Evolutionary conservation across 2,113 vertebrate species (phyloP), one percentile per base, ranked within the genome.

Genomic region (Spilogale gracilis): DNA sequence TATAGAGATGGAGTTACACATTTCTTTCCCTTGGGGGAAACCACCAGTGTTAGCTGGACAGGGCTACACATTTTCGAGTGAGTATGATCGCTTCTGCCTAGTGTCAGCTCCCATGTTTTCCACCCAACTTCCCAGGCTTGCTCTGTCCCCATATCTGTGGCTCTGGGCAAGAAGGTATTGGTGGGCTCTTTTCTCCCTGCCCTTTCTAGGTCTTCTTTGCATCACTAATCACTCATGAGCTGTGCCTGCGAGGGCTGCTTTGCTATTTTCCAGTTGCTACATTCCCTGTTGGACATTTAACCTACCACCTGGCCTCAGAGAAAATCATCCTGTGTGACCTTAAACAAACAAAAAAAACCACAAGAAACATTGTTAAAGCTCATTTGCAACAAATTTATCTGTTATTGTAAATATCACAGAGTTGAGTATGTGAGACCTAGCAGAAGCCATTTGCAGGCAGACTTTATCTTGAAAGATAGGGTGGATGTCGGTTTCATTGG

Each of bases 381-480:
- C 48, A 54, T 76, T 50, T 76, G 5, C 23, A 88, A 30, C 6
- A 17, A 32, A 88, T 18, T 54, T 89, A 63, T 30, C 86, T 84
- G 27, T 45, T 73, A 30, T 5, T 88, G 30, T 54, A 95, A 94
- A 45, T 27, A 56, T 63, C 61, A 83, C 69, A 50, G 27, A 92
- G 32, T 25, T 11, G 23, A 58, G 16, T 3, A 14, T 11, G 14
- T 3, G 18, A 14, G 9, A 83, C 13, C 7, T 7, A 21, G 30
- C 78, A 93, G 69, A 76, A 85, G 45, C 30, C 0, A 0, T 85
- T 80, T 65, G 17, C 32, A 3, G 27, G n/a, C 43, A 67, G 80
- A 69, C n/a, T 87, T 58, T 73, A 80, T 91, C 76, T 91, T 84
- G 71, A 80, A 89, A 84, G 78, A 67, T 13, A 85, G 73, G 3